Evolutionary conservation across 92 coral and sea anemone species (phyloP), one percentile per base, ranked within the genome.

Genomic region (Micromussa lordhowensis): DNA sequence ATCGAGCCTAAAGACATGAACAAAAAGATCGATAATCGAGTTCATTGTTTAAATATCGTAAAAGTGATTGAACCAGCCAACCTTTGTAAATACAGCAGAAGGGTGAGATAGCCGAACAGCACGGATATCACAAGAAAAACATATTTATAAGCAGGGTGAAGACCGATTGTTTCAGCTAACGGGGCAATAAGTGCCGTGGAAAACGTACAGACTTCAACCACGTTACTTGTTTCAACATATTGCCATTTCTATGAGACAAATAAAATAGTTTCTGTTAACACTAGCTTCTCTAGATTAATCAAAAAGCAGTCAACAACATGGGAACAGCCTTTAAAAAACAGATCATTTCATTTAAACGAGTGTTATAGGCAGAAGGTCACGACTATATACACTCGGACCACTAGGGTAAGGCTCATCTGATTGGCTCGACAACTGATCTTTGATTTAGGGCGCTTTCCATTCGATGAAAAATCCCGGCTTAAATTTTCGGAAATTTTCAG

Each of bases 141-240:
- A 53, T 63, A 75, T 53, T 38, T 48, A 38, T 57, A 18, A 10
- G 4, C 24, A 2, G 17, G 14, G 10, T 54, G 32, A 55, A 55
- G 14, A 11, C 84, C 78, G 30, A 36, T 9, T 21, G 19, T 36
- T 13, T 80, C 80, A 28, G 85, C 29, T 1, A 85, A 30, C 29
- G 90, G 14, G 29, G 90, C 92, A 55, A 91, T 44, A 24, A 93
- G 75, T 21, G 98, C 88, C 17, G 89, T 89, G 16, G 93, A 70
- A 77, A 89, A 95, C 4, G 98, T 93, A 1, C 87, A 53, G 26
- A 95, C 48, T 54, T 95, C 98, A 49, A 93, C 95, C 30, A 91
- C 90, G 75, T 95, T 95, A 29, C 93, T 88, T 79, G 91, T 93
- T 38, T 93, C 98, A 75, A 95, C 83, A 78, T 95, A 95, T 35